These are phyloP conservation scores for Vanessa atalanta DNA, from an alignment of 1,140 invertebrate species.

Conservation along the genomic window DNA sequence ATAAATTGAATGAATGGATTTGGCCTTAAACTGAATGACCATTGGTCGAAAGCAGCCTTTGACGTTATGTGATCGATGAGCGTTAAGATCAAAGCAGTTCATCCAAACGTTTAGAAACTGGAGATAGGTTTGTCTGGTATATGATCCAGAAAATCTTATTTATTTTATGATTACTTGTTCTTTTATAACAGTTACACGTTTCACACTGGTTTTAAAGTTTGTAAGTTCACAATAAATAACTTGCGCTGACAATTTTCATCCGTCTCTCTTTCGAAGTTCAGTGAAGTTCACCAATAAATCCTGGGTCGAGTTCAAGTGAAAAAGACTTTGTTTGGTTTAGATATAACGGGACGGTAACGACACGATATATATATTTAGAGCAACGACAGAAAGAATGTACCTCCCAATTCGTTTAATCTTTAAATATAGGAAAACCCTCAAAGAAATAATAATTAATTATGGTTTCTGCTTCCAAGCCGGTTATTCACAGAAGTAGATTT, in stretches of 20 bases:
- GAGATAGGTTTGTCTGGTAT: not conserved
- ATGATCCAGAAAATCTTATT: not conserved
- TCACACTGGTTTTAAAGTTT: constrained; percentile 16
- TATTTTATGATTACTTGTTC: constrained; percentile 4
- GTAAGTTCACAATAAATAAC: constrained; percentile 55
- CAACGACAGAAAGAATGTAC: no score
- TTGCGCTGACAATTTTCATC: constrained; percentile 59
- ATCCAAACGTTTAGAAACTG: no score
- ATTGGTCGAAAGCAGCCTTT: no score
- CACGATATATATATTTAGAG: constrained; percentile 5
- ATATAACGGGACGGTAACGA: constrained; percentile 12
- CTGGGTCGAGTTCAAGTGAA: constrained; percentile 61
- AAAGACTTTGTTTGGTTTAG: constrained; percentile 43
- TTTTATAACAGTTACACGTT: constrained; percentile 8
- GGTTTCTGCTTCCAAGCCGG: no score
- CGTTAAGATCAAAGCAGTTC: no score
- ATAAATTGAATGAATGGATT: no score
- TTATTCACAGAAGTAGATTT: no score
- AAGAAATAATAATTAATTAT: no score
- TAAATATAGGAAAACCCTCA: no score
- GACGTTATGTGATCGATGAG: no score
- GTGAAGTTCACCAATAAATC: constrained; percentile 67
- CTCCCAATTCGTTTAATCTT: no score
- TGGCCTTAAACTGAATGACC: no score
- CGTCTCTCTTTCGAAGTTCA: constrained; percentile 46